Evolutionary conservation across 64 coral and sea anemone genomes (phyloP).

Genomic region (Acropora yongei): DNA sequence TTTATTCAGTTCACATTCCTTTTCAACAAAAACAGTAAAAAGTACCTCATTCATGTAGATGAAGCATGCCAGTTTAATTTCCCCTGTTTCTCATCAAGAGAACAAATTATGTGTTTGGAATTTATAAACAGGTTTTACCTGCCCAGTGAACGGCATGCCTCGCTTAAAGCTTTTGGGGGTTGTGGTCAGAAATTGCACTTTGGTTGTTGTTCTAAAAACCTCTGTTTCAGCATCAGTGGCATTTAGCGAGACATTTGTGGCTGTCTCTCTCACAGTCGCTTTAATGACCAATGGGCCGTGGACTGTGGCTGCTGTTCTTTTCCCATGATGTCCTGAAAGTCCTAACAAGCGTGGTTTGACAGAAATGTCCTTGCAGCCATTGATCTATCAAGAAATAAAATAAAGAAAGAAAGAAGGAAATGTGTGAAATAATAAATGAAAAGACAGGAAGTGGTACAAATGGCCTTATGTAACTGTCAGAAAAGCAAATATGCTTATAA

Average conservation of each 20-base stretch:
- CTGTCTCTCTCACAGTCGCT: constrained; percentile 67
- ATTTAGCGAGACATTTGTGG: constrained; percentile 75
- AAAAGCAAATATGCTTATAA: too few relatives aligned
- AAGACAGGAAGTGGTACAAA: too few relatives aligned
- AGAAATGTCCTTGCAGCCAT: constrained; percentile 73
- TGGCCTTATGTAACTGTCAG: too few relatives aligned
- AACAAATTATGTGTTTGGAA: too few relatives aligned
- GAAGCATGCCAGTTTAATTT: too few relatives aligned
- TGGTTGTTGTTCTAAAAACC: constrained; percentile 40
- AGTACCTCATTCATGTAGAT: too few relatives aligned
- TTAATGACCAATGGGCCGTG: constrained; percentile 38
- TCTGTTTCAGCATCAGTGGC: constrained; percentile 44
- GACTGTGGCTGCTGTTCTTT: neutral
- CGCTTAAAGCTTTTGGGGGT: constrained; percentile 72
- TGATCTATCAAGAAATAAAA: constrained; percentile 56
- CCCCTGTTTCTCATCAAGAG: too few relatives aligned
- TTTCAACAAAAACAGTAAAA: too few relatives aligned
- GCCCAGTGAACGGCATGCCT: constrained; percentile 73
- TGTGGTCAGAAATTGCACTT: constrained; percentile 51
- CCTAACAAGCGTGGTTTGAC: constrained; percentile 25
- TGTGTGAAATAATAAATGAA: neutral
- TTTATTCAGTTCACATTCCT: too few relatives aligned
- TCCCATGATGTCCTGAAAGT: neutral
- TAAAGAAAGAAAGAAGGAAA: neutral
- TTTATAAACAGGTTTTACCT: constrained; percentile 19